Evolutionary conservation across 2,888 invertebrate species (phyloP), one percentile per base, ranked within the genome.

Genomic region (Carcina quercana): DNA sequence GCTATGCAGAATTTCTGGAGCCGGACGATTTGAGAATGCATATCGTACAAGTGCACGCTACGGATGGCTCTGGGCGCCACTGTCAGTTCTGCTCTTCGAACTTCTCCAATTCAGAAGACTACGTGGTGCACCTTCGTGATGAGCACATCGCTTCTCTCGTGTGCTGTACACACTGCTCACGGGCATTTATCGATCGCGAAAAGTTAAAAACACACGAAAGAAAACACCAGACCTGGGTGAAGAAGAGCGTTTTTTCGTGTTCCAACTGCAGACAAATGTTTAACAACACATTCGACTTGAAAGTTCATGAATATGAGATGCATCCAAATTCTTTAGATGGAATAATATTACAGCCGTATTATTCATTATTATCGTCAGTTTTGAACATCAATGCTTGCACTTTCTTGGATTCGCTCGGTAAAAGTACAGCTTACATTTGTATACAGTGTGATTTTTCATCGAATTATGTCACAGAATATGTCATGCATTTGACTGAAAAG

Each of bases 1-100:
- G 74, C 29, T 42, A 40, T 13, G 72, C 74, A 1, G 75, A 82
- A 47, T 82, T 80, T 17, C 42, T 80, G 0, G 76, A 80, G 10
- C 40, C 54, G 0, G 67, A 63, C 1, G 82, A 82, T 31, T 42
- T 82, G 4, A 28, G 48, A 0, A 26, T 67, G 0, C 82, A 82
- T 30, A 25, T 64, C 2, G 34, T 37, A 0, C 74, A 74, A 34
- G 48, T 78, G 2, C 82, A 80, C 33, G 15, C 42, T 0, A 37
- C 14, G 29, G 12, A 24, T 19, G 2, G 50, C 21, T 5, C 28
- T 34, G 10, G 34, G 12, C 4, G 25, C 43, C 4, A 32, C 4
- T 82, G 82, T 36, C 49, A 58, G 3, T 56, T 74, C 5, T 82
- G 82, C 35, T 13, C 45, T 0, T 30, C 34, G 2, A 42, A 34